Conservation (phyloP, 2,888 invertebrate species). For the Belgica antarctica region DNA sequence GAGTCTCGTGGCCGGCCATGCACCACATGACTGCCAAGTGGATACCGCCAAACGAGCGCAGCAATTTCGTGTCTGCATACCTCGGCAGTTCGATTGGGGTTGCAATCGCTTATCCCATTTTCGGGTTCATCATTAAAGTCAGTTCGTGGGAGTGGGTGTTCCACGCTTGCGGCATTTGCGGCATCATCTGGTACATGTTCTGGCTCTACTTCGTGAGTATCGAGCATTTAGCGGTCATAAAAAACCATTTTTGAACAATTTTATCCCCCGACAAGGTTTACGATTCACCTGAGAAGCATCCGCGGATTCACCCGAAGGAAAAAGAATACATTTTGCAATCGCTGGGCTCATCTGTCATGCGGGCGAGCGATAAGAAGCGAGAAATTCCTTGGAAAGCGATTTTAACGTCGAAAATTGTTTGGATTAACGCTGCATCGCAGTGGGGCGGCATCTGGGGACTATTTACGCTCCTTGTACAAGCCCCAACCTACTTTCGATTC, state of each 20-base stretch:
- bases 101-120: constrained; percentile 67
- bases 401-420: constrained; percentile 61
- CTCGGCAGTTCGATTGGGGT: constrained; percentile 66
- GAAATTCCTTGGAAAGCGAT: constrained; percentile 65
- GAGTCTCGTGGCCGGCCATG: constrained; percentile 28
- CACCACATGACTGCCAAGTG: constrained; percentile 57
- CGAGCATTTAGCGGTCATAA: too few species aligned
- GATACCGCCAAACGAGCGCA: constrained; percentile 80
- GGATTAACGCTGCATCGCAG: constrained; percentile 64
- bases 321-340: constrained; percentile 60
- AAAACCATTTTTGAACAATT: not conserved
- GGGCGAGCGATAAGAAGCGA: constrained; percentile 48
- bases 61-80: constrained; percentile 66
- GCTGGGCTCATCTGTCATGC: constrained; percentile 56
- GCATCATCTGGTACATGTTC: constrained; percentile 64
- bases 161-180: constrained; percentile 62
- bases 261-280: too few species aligned
- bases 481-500: constrained; percentile 67
- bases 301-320: constrained; percentile 62
- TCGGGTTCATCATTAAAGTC: constrained; percentile 64
- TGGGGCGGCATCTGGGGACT: constrained; percentile 69
- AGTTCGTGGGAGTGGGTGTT: constrained; percentile 73
- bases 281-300: constrained; percentile 66
- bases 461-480: constrained; percentile 68
- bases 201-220: constrained; percentile 61